Evolutionary conservation across 1,140 invertebrate species (phyloP), one percentile per base, ranked within the genome.

Genomic region (Drosophila dunni): DNA sequence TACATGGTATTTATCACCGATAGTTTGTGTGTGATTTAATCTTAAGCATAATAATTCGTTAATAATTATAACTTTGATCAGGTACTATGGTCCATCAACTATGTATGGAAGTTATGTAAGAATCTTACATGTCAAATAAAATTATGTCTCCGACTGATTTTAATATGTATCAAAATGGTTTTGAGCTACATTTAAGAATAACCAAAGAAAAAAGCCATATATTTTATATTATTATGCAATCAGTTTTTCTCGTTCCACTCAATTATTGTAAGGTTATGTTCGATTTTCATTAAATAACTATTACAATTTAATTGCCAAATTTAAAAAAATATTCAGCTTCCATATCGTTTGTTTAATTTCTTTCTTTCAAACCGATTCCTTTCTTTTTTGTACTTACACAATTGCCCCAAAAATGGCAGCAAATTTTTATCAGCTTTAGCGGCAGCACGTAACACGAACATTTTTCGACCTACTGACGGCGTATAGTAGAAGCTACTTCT

Each of bases 391-490:
- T 86, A 90, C 86, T 90, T 91, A 90, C 86, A 81, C 74, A 83
- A 75, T 79, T 90, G 86, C 62, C 76, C 89, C 77, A 90, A 81
- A 71, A 88, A 71, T 53, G 86, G 89, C 17, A 90, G 73, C 84
- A 91, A 78, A 74, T 71, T 83, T 53, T 88, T 91, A 76, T 90
- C 86, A 57, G 83, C 79, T 86, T 91, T 90, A 38, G 75, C 62
- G 42, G 86, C 86, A 70, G 88, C 83, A 85, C 86, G 86, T 88
- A 90, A 69, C 62, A 80, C 86, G 79, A 89, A 89, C 84, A 88
- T 88, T 84, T 80, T 89, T 67, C 42, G 11, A 70, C 54, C 61
- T 54, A 75, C 72, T 75, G 58, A 75, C 58, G 36, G 50, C 46
- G 46, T 24, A 60, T 45, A 17, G 40, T 61, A 53, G 29, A 53